phyloP scores from a whole-genome alignment of 2,113 vertebrate species.

The Amphiprion ocellaris region DNA sequence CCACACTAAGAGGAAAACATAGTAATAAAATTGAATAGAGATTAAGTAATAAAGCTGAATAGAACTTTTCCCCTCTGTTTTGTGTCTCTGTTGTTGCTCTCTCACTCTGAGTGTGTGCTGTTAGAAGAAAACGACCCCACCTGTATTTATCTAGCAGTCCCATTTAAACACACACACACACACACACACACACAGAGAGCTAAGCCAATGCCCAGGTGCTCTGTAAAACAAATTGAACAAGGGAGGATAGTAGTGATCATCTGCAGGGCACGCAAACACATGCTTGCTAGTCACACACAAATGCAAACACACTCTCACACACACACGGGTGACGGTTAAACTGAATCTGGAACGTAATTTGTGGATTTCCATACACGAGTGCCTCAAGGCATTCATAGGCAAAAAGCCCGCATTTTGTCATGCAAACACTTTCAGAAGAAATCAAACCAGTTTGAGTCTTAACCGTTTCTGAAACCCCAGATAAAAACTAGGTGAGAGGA shows the following conservation, averaged over 20 bases:
- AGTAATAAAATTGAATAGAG: constrained; percentile 1
- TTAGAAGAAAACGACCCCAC: constrained; percentile 71
- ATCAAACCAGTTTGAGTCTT: constrained; percentile 13
- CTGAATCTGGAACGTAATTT: constrained; percentile 64
- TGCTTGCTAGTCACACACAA: constrained; percentile 2
- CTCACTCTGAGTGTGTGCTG: constrained; percentile 39
- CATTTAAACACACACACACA: constrained; percentile 56
- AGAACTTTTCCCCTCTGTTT: constrained; percentile 5
- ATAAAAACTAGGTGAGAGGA: neutral
- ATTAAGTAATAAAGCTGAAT: constrained; percentile 1
- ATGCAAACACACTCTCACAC: constrained; percentile 16
- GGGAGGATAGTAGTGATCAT: constrained; percentile 67
- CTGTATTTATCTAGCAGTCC: constrained; percentile 80
- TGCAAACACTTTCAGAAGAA: constrained; percentile 53
- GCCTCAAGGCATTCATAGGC: constrained; percentile 60
- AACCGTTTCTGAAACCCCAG: constrained; percentile 1
- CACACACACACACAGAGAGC: constrained; percentile 44
- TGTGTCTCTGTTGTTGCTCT: constrained; percentile 26
- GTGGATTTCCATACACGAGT: constrained; percentile 65
- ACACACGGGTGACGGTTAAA: constrained; percentile 69
- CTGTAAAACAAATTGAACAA: constrained; percentile 78
- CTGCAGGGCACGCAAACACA: constrained; percentile 32
- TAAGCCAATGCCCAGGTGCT: constrained; percentile 70
- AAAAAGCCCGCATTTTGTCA: constrained; percentile 55
- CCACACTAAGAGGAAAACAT: neutral